Conservation (phyloP, 92 coral and sea anemone species). For the Bergia puertoricense region DNA sequence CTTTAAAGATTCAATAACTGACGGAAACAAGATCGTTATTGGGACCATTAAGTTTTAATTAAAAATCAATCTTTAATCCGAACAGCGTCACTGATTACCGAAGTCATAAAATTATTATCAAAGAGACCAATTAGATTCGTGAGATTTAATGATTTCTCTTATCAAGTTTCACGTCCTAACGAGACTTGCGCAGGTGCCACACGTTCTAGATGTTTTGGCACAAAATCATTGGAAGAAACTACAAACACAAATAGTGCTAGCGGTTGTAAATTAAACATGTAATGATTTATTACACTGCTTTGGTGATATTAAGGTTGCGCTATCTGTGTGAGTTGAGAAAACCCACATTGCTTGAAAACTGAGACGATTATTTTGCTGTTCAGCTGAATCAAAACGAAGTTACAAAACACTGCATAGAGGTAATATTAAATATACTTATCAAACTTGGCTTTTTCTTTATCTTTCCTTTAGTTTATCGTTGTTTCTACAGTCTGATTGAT, state of each 20-base stretch:
- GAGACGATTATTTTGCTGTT: background rate
- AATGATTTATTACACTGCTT: constrained; percentile 7
- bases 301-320: no score
- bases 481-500: no score
- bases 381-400: no score
- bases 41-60: background rate
- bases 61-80: background rate
- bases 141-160: background rate
- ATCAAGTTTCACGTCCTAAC: background rate
- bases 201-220: background rate
- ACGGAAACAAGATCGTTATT: background rate
- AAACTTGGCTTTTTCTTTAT: background rate
- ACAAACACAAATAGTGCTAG: background rate
- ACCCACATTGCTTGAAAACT: background rate
- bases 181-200: background rate
- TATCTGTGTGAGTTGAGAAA: background rate
- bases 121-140: background rate
- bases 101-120: background rate
- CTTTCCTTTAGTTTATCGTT: background rate
- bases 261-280: background rate
- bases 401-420: background rate
- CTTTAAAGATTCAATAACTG: background rate
- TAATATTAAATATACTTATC: no score
- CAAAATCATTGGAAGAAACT: background rate
- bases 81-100: constrained; percentile 6